phyloP scores from a whole-genome alignment of 1,140 invertebrate genomes.

The Bombus fervidus region DNA sequence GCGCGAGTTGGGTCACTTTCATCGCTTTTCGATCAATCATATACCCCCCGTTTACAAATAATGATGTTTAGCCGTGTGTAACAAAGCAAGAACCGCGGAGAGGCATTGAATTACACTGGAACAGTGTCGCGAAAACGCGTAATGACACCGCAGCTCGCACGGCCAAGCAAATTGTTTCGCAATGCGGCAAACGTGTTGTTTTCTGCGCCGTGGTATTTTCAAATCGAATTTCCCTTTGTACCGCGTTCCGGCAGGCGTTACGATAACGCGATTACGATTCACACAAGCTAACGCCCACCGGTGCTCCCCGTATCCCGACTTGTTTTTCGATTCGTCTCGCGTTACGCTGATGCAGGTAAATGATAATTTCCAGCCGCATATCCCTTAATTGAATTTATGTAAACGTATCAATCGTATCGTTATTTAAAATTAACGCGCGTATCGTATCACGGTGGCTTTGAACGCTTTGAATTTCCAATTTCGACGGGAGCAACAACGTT shows the following conservation, averaged over 20 bases:
- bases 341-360: constrained; percentile 25
- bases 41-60: constrained; percentile 60
- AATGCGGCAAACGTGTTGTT: constrained; percentile 52
- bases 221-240: constrained; percentile 57
- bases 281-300: constrained; percentile 12
- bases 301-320: not conserved
- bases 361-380: constrained; percentile 50
- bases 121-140: constrained; percentile 46
- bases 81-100: constrained; percentile 54
- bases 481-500: not conserved
- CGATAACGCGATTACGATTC: constrained; percentile 47
- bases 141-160: constrained; percentile 42
- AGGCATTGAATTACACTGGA: constrained; percentile 57
- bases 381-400: constrained; percentile 53
- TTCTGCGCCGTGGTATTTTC: constrained; percentile 48
- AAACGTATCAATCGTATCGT: constrained; percentile 49
- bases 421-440: constrained; percentile 44
- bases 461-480: constrained; percentile 32
- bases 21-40: constrained; percentile 41
- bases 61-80: constrained; percentile 55
- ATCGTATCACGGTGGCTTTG: not conserved
- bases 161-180: constrained; percentile 57
- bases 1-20: constrained; percentile 7
- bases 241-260: constrained; percentile 7
- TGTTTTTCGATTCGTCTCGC: constrained; percentile 46